phyloP scores from a whole-genome alignment of 2,797 vertebrate genomes.

The Molossus alvarezi region DNA sequence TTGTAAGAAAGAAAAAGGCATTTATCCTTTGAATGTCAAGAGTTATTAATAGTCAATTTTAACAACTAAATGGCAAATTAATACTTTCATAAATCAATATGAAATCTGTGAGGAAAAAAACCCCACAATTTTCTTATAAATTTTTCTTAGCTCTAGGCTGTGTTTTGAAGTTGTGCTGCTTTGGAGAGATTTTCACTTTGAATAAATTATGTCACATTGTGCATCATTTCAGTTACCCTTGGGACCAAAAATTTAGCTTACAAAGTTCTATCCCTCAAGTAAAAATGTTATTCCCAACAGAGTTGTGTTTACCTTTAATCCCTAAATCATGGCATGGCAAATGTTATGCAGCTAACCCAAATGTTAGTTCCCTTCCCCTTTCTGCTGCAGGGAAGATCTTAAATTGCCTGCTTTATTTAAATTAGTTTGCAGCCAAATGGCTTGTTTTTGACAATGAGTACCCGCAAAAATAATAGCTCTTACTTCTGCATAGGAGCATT shows the following conservation, averaged over 20 bases:
- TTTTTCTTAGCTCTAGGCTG: slow-evolving; percentile 67
- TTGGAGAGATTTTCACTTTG: slow-evolving; percentile 55
- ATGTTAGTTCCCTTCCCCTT: not conserved
- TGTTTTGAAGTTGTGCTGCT: slow-evolving; percentile 67
- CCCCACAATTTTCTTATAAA: slow-evolving; percentile 3
- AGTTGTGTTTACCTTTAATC: not conserved
- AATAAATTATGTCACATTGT: slow-evolving; percentile 18
- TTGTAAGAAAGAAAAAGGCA: slow-evolving; percentile 47
- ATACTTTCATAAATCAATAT: slow-evolving; percentile 88
- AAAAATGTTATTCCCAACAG: not conserved
- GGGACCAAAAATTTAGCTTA: not conserved
- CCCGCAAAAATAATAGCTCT: not conserved
- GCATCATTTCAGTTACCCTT: not conserved
- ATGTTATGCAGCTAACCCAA: not conserved
- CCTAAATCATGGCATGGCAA: not conserved
- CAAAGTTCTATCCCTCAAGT: not conserved
- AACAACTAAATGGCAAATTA: slow-evolving; percentile 87
- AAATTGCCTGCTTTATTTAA: not conserved
- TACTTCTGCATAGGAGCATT: not conserved
- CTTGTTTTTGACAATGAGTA: not conserved
- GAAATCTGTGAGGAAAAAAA: slow-evolving; percentile 67
- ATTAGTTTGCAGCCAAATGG: not conserved
- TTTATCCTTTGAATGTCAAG: slow-evolving; percentile 80
- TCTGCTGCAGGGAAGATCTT: not conserved
- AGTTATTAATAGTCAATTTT: slow-evolving; percentile 88